These are phyloP conservation scores for Leptinotarsa rubiginosa DNA, from an alignment of 2,888 invertebrate species.

Conservation along the genomic window DNA sequence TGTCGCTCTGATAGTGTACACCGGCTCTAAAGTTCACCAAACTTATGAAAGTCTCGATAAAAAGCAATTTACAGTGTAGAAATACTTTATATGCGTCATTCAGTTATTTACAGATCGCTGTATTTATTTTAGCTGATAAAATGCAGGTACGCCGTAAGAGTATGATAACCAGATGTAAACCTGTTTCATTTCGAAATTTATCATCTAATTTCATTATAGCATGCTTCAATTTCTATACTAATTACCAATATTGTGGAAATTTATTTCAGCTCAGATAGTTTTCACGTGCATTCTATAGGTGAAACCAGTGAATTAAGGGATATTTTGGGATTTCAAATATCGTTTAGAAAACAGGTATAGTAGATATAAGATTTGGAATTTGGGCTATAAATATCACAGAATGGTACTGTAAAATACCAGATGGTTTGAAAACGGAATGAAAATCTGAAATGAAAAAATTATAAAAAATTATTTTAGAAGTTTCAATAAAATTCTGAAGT, in stretches of 20 bases:
- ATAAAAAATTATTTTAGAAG: no score
- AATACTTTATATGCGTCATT: slow-evolving; percentile 33
- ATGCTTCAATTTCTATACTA: neutral
- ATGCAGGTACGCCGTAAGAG: slow-evolving; percentile 37
- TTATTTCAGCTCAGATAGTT: neutral
- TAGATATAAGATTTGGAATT: no score
- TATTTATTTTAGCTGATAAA: slow-evolving; percentile 42
- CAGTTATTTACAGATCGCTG: slow-evolving; percentile 38
- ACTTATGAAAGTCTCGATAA: slow-evolving; percentile 7
- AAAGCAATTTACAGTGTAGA: neutral
- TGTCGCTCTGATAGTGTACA: neutral
- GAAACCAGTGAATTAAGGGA: no score
- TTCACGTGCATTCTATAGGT: neutral
- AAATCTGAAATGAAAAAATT: no score
- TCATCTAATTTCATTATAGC: slow-evolving; percentile 6
- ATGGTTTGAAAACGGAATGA: no score
- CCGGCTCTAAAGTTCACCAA: slow-evolving; percentile 8
- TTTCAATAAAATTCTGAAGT: no score
- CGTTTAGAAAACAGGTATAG: no score
- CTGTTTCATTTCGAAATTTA: slow-evolving; percentile 21
- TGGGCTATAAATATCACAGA: no score
- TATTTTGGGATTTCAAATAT: no score
- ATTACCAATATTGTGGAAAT: neutral
- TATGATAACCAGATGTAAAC: slow-evolving; percentile 36
- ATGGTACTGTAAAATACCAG: no score